Conservation (phyloP, 2,113 vertebrate genomes). For the Abramis brama region DNA sequence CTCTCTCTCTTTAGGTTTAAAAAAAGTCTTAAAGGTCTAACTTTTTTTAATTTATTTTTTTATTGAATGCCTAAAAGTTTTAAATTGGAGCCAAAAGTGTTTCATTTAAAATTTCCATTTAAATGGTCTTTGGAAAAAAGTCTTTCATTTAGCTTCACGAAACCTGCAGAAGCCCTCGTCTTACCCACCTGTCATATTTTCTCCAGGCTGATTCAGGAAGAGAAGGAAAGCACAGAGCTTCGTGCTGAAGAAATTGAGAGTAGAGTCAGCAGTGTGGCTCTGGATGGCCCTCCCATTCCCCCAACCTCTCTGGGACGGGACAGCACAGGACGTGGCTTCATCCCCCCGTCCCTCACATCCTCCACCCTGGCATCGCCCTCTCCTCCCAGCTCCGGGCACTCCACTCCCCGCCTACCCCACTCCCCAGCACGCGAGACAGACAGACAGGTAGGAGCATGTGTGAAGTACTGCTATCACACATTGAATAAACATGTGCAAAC, state of each 20-base stretch:
- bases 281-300: conserved; percentile 83
- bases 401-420: conserved; percentile 87
- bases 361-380: conserved; percentile 91
- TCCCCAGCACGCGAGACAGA: conserved; percentile 88
- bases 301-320: conserved; percentile 78
- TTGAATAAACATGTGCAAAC: not conserved
- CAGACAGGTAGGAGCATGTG: conserved; percentile 72
- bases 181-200: not conserved
- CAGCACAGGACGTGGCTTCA: conserved; percentile 78
- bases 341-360: conserved; percentile 89
- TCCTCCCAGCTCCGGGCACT: conserved; percentile 90
- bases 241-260: conserved; percentile 90
- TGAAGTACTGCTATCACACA: conserved; percentile 33
- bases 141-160: not conserved
- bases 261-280: conserved; percentile 84
- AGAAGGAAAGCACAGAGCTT: conserved; percentile 91
- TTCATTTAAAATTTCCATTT: conserved; percentile 1
- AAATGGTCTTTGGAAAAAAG: not conserved
- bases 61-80: not conserved
- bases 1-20: not conserved
- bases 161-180: not conserved
- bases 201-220: conserved; percentile 88
- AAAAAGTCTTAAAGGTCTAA: not conserved
- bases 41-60: not conserved
- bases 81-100: not conserved